Evolutionary conservation across 2,888 invertebrate genomes (phyloP), one percentile per base, ranked within the genome.

Genomic region (Pandemis cinnamomeana): DNA sequence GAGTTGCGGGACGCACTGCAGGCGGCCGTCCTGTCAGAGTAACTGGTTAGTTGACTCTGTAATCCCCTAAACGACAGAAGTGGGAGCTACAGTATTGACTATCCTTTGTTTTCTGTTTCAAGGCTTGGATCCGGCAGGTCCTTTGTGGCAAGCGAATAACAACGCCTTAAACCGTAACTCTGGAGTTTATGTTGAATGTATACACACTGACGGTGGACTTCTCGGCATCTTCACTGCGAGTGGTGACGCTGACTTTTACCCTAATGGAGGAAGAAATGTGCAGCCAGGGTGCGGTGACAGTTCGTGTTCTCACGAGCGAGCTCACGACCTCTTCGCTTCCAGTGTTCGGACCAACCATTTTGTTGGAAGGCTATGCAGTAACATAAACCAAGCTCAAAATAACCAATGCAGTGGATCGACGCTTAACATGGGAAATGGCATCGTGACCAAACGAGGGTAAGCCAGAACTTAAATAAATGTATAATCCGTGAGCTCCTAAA

Each of bases 81-180:
- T 36, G 27, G 27, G 27, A 36, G 27, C 27, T 48, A 20, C 42
- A 20, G 46, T 66, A 20, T 67, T 11, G 5, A 48, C 13, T 55
- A 42, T 53, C 61, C 51, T 67, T 78, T 78, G 46, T 72, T 6
- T 73, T 71, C 11, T 10, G 42, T 63, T 71, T 67, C 11, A 75
- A 88, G 88, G 86, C 69, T 78, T 91, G 70, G 91, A 91, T 74
- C 91, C 91, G 0, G 91, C 91, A 20, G 88, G 89, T 41, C 91
- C 90, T n/a, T 71, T 68, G 2, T 91, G 89, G 88, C 71, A 71
- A 15, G 44, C 46, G 7, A 87, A 86, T 71, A 27, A 67, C 2
- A 82, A 87, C 51, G 83, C 85, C 11, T 77, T 91, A 5, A 84
- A 82, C 51, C 20, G 27, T 0, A 81, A 81, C 51, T 79, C 80